These are phyloP conservation scores for Syritta pipiens DNA, from an alignment of 2,888 invertebrate genomes.

Conservation along the genomic window DNA sequence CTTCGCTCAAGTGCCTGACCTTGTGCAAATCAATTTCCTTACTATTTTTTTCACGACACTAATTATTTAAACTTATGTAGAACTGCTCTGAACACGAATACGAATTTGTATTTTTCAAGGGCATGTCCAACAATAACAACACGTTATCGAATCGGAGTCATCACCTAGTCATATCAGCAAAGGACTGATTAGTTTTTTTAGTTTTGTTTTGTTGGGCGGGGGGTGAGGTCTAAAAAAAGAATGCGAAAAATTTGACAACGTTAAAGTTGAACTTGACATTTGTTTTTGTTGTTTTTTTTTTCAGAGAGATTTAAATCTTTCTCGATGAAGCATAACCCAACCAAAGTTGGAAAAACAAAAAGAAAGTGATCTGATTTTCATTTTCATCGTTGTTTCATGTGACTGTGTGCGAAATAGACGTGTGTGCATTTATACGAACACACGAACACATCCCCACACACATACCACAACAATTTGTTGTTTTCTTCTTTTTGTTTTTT, in stretches of 20 bases:
- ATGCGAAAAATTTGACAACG: too few relatives aligned
- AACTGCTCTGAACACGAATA: slow-evolving; percentile 22
- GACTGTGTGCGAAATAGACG: neutral
- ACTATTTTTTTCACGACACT: slow-evolving; percentile 14
- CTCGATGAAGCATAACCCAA: neutral
- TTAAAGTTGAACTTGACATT: too few relatives aligned
- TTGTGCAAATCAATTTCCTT: slow-evolving; percentile 62
- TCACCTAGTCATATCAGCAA: slow-evolving; percentile 22
- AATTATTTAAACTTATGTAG: slow-evolving; percentile 22
- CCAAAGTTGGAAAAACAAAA: slow-evolving; percentile 1
- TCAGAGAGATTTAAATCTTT: neutral
- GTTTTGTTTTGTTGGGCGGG: neutral
- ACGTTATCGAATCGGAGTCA: slow-evolving; percentile 17
- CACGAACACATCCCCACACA: neutral
- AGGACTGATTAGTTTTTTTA: slow-evolving; percentile 29
- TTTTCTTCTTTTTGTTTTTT: too few relatives aligned
- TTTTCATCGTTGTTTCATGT: neutral
- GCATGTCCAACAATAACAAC: slow-evolving; percentile 43
- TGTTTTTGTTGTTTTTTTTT: neutral
- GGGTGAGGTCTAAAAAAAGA: neutral
- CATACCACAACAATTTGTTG: too few relatives aligned
- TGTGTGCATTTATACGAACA: neutral
- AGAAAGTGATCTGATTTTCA: slow-evolving; percentile 38
- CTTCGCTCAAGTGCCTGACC: slow-evolving; percentile 25
- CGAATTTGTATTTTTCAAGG: slow-evolving; percentile 42